Base-by-base conservation (phyloP, 2,888 invertebrate genomes). In the Galerucella calmariensis region DNA sequence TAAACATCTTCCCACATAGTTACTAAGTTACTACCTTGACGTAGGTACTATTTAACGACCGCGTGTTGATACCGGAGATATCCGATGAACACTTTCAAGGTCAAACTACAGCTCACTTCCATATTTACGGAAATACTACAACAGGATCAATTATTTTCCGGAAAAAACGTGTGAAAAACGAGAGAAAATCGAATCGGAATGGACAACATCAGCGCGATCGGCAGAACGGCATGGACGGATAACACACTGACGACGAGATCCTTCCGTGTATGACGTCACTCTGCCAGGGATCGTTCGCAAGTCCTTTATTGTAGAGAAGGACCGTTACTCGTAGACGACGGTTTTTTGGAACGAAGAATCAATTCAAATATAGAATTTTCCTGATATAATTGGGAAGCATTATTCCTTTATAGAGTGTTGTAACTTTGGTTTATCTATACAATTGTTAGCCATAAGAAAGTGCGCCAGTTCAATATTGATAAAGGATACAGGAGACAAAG, bases 261-360 rank as follows among this genome's bases (percentile, higher is more conserved):
- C 84, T 86, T 85, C 86, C 86, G 85, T 82, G 83, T 83, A 82
- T 87, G 87, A 87, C 87, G 87, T 87, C 87, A 87, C 84, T 85
- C 85, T 83, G 83, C 84, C 85, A 83, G 84, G 85, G 85, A 84
- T 85, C 80, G 82, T 79, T 63, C 74, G 69, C 76, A 72, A 20
- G 74, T 73, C 75, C 73, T 75, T 72, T 73, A 67, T 14, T 12
- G 2, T 65, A 65, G 63, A 65, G 63, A n/a, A 16, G 44, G 20
- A 11, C n/a, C 14, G 8, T 14, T 62, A 12, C 20, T 27, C 10
- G 11, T 8, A 10, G 14, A 9, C 62, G 61, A 20, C 53, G 16
- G 53, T 53, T n/a, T 53, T 53, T 53, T 20, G 56, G 56, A 56
- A 56, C 56, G 4, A 5, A 14, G 11, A 48, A 41, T 8, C 35